These are phyloP conservation scores for Cariama cristata DNA, from an alignment of 2,113 vertebrate genomes.

Conservation along the genomic window DNA sequence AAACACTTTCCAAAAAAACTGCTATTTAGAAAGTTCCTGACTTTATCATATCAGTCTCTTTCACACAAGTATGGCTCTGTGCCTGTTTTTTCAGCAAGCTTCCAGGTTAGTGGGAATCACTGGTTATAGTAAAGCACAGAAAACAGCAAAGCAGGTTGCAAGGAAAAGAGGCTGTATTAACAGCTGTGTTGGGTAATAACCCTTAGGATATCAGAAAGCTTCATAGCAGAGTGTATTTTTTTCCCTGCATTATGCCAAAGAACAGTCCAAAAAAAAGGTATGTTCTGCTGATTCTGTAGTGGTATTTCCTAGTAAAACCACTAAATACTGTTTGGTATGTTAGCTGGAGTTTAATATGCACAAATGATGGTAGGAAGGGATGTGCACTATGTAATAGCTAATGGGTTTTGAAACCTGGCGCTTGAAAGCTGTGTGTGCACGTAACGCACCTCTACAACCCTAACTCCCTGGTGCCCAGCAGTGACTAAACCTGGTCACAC, in stretches of 20 bases:
- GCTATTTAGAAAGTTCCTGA: neutral
- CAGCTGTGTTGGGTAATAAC: neutral
- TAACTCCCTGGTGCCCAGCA: neutral
- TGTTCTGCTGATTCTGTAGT: neutral
- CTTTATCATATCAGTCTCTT: neutral
- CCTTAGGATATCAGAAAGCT: neutral
- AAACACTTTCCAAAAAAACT: neutral
- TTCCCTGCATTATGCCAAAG: neutral
- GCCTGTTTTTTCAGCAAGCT: neutral
- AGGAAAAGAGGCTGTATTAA: neutral
- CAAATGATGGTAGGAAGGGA: neutral
- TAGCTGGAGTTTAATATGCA: neutral
- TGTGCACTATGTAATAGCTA: neutral
- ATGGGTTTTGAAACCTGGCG: neutral
- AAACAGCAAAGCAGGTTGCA: neutral
- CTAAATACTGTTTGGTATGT: neutral
- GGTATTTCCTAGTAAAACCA: constrained; percentile 41
- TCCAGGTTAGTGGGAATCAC: neutral
- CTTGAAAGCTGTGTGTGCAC: neutral
- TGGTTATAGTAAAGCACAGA: neutral
- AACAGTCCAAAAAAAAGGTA: neutral
- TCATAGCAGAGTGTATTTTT: neutral
- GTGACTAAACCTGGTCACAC: neutral
- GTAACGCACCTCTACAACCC: neutral
- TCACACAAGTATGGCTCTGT: neutral